Base-by-base conservation (phyloP, 2,797 vertebrate genomes). In the Ispidina lecontei region DNA sequence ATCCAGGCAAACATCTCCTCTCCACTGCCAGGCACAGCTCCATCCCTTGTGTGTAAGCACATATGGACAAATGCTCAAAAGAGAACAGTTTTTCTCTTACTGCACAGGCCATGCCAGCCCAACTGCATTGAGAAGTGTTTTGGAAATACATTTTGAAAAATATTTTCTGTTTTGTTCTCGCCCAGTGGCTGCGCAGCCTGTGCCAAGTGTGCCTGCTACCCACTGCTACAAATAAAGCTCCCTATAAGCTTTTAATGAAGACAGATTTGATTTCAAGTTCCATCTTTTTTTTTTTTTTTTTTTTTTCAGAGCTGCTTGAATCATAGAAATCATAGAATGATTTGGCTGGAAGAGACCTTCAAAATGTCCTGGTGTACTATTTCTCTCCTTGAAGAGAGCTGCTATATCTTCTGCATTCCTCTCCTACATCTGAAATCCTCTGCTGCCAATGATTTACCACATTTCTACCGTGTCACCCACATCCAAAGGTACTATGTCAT, bases 71-170 rank as follows among this genome's bases (percentile, higher is more conserved):
- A 55, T 9, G 25, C 23, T 75, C 67, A 43, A n/a, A 81, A 73
- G 68, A 74, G 64, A 75, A 46, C n/a, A 29, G n/a, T 65, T 78
- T 65, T 69, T n/a, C 28, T n/a, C 33, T 71, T 67, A 5, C 43
- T 41, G 60, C 68, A 28, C 12, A 51, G 68, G 76, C 29, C 49
- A 35, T 21, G 78, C 75, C 92, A 91, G 68, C 26, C 41, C 78
- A 82, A 19, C 29, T 77, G 49, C 60, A 43, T 56, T 74, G 89
- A 49, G 56, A 44, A 73, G 63, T 20, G 31, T 43, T 77, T 77
- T 39, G 60, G 60, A 78, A 95, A 76, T 58, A 54, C 5, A 82
- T 68, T 90, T 71, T 77, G 86, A 77, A 91, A 94, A 94, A 93
- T 85, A 90, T 90, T 95, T 91, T 88, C 80, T 90, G 71, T 74